phyloP scores from a whole-genome alignment of 2,113 vertebrate species.

The Solenodon paradoxus region DNA sequence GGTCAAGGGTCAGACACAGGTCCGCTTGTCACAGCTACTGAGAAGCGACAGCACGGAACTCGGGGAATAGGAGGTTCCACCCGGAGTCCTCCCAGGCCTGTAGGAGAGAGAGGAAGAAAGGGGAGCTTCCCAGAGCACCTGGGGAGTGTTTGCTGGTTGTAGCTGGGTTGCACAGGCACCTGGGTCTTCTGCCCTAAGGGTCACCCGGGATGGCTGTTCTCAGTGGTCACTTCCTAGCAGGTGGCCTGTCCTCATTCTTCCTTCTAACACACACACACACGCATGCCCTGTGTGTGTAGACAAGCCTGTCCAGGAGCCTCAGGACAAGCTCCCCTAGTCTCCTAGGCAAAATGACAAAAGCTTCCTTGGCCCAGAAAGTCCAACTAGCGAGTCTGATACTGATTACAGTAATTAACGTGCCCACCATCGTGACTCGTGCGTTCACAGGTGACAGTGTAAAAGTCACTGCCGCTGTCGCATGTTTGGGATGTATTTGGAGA shows the following conservation, averaged over 20 bases:
- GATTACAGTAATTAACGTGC: neutral
- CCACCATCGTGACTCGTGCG: neutral
- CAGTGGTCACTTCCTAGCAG: neutral
- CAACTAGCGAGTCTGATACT: neutral
- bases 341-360: neutral
- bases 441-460: neutral
- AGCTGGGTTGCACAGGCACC: fast-evolving
- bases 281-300: neutral
- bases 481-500: neutral
- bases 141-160: neutral
- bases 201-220: neutral
- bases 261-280: neutral
- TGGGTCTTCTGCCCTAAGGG: neutral
- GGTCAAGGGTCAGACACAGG: neutral
- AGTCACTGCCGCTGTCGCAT: neutral
- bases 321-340: neutral
- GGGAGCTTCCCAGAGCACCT: no score
- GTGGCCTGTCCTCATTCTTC: neutral
- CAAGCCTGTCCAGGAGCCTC: neutral
- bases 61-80: neutral
- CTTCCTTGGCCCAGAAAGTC: neutral
- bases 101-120: neutral
- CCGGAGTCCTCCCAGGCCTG: neutral
- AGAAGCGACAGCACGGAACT: neutral
- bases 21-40: neutral